Evolutionary conservation across 1,140 invertebrate species (phyloP).

Genomic region (Drosophila albomicans): DNA sequence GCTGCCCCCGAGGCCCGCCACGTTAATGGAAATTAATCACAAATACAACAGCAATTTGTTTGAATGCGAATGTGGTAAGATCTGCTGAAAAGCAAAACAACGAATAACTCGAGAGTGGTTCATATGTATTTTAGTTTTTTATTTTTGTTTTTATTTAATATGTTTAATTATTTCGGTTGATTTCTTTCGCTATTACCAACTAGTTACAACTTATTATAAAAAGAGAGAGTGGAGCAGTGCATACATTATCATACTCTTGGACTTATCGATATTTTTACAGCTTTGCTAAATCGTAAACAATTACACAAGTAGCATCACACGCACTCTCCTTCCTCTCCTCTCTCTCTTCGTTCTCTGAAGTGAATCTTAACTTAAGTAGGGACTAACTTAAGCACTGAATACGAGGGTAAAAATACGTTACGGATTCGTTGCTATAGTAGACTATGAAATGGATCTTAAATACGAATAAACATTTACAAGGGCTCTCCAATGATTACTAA

Average conservation of each 20-base stretch:
- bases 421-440: not conserved
- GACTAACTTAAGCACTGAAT: constrained; percentile 34
- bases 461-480: constrained; percentile 63
- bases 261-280: constrained; percentile 63
- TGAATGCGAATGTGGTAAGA: constrained; percentile 32
- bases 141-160: constrained; percentile 39
- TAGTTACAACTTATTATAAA: constrained; percentile 52
- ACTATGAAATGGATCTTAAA: constrained; percentile 33
- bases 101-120: not conserved
- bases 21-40: constrained; percentile 58
- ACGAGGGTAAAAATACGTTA: constrained; percentile 20
- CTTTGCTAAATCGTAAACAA: constrained; percentile 57
- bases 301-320: constrained; percentile 74
- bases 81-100: not conserved
- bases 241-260: not conserved
- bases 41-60: constrained; percentile 57
- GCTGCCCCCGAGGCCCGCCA: constrained; percentile 19
- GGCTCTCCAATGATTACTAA: constrained; percentile 62
- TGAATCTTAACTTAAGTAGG: constrained; percentile 40
- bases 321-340: constrained; percentile 11
- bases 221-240: not conserved
- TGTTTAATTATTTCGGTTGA: constrained; percentile 63
- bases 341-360: constrained; percentile 13
- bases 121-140: constrained; percentile 23
- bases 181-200: constrained; percentile 77